These are phyloP conservation scores for Rhopalosiphum padi DNA, from an alignment of 1,140 invertebrate genomes.

Conservation along the genomic window DNA sequence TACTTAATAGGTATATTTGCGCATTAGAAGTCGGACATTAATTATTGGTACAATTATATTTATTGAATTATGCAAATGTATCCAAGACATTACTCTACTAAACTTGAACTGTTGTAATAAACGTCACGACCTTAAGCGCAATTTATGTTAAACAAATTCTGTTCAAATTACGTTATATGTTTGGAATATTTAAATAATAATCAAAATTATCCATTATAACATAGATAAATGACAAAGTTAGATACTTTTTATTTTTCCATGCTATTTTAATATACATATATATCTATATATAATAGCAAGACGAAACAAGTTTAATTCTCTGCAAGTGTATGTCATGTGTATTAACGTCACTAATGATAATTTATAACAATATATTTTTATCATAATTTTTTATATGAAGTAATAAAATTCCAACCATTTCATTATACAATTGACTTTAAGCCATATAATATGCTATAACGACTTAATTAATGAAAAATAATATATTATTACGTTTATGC, in stretches of 20 bases:
- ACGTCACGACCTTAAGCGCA: background rate
- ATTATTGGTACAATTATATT: background rate
- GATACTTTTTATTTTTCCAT: background rate
- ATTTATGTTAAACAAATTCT: constrained; percentile 14
- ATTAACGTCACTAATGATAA: background rate
- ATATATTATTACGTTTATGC: background rate
- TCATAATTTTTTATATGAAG: background rate
- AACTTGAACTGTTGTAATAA: constrained; percentile 30
- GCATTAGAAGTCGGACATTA: background rate
- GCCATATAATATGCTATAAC: background rate
- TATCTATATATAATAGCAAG: background rate
- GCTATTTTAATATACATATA: background rate
- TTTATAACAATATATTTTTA: constrained; percentile 36
- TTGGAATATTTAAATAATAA: constrained; percentile 18
- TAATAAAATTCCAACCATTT: background rate
- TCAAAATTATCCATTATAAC: background rate
- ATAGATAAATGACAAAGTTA: background rate
- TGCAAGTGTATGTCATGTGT: background rate
- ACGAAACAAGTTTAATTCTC: background rate
- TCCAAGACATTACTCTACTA: background rate
- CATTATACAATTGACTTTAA: background rate
- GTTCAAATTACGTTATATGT: background rate
- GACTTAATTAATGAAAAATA: constrained; percentile 20
- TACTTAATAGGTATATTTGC: background rate
- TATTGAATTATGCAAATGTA: constrained; percentile 34